A percentile compares a stretch with the other conserved stretches of the same genome.
Conservation (phyloP, 2,113 vertebrate species). For the Rafetus swinhoei region DNA sequence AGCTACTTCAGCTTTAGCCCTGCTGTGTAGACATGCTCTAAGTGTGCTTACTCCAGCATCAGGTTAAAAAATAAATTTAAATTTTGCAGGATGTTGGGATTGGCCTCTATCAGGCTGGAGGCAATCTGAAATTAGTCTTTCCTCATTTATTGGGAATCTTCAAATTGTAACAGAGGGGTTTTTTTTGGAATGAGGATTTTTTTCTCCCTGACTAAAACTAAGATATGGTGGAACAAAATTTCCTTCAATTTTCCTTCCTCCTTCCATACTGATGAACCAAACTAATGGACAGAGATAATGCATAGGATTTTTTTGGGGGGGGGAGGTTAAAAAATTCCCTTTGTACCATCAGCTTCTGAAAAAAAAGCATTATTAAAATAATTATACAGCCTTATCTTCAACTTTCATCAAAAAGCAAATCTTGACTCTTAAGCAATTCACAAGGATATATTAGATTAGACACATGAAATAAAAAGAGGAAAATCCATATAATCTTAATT, state of each 20-base stretch:
- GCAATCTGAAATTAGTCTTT: not conserved
- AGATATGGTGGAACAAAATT: not conserved
- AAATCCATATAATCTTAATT: not conserved
- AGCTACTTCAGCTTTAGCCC: too few species aligned
- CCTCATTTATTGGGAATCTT: not conserved
- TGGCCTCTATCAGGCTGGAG: not conserved
- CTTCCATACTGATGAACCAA: not conserved
- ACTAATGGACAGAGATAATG: not conserved
- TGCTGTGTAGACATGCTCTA: too few species aligned
- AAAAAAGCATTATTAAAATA: not conserved
- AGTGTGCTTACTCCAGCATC: not conserved
- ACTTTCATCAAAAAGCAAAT: constrained; percentile 5
- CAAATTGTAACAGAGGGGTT: not conserved
- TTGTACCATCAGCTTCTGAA: not conserved
- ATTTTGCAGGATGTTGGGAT: not conserved
- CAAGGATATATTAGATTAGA: not conserved
- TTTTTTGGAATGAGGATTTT: not conserved
- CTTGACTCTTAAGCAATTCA: not conserved
- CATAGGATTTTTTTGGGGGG: not conserved
- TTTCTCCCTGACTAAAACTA: not conserved
- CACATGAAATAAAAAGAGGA: constrained; percentile 1
- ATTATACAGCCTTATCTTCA: not conserved
- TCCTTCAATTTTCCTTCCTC: not conserved
- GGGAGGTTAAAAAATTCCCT: too few species aligned
- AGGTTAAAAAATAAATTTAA: not conserved